These are phyloP conservation scores for Zaprionus kolodkinae DNA, from an alignment of 1,140 invertebrate genomes.

Conservation along the genomic window DNA sequence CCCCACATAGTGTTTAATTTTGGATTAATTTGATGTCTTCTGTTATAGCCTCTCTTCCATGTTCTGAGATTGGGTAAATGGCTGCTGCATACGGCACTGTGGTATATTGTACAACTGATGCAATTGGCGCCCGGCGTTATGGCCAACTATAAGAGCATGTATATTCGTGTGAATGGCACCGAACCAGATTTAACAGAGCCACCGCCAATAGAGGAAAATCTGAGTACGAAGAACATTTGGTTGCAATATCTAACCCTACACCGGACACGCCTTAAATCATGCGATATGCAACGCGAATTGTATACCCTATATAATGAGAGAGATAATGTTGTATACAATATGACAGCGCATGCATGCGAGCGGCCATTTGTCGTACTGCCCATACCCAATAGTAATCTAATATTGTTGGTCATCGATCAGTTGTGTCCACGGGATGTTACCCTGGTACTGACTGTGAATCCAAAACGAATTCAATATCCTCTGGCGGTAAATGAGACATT, in stretches of 20 bases:
- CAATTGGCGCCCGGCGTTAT: slow-evolving; percentile 77
- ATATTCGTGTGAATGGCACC: slow-evolving; percentile 65
- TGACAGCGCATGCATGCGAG: slow-evolving; percentile 84
- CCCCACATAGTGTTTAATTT: background rate
- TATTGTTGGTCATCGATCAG: slow-evolving; percentile 92
- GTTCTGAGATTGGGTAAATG: slow-evolving; percentile 84
- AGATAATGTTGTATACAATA: slow-evolving; percentile 80
- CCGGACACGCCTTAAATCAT: slow-evolving; percentile 86
- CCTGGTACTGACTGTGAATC: slow-evolving; percentile 85
- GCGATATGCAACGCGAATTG: slow-evolving; percentile 83
- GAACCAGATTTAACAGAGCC: slow-evolving; percentile 51
- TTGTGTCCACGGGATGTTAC: slow-evolving; percentile 85
- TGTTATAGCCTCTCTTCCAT: slow-evolving; percentile 84
- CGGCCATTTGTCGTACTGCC: slow-evolving; percentile 93
- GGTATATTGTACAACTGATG: slow-evolving; percentile 84
- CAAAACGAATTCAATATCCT: slow-evolving; percentile 87
- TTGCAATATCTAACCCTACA: slow-evolving; percentile 87
- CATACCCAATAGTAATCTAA: slow-evolving; percentile 92
- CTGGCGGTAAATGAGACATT: slow-evolving; percentile 85
- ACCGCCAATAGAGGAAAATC: slow-evolving; percentile 37
- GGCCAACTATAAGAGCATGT: slow-evolving; percentile 84
- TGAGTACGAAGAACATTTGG: slow-evolving; percentile 64
- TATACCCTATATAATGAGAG: slow-evolving; percentile 83
- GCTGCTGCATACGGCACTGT: slow-evolving; percentile 84
- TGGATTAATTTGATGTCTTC: background rate